Percentiles rank a stretch among this genome's conserved stretches.
These are phyloP conservation scores for Poeciliopsis retropinna DNA, from an alignment of 2,113 vertebrate species.

Conservation along the genomic window DNA sequence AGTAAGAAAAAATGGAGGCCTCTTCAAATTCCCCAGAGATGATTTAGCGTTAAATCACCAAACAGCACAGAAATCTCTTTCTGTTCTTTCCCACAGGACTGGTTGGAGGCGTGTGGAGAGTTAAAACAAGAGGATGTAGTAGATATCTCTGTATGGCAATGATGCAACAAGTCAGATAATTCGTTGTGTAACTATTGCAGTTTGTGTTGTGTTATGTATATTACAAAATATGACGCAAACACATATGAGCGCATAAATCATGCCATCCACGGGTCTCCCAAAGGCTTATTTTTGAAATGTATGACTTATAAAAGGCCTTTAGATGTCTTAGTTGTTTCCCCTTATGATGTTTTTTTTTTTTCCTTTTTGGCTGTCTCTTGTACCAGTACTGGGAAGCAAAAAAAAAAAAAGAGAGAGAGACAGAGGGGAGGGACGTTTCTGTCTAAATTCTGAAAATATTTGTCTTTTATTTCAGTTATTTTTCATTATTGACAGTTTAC, in stretches of 20 bases:
- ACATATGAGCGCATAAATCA: conserved; percentile 43
- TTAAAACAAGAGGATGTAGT: conserved; percentile 48
- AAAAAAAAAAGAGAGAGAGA: background rate
- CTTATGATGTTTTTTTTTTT: conserved; percentile 21
- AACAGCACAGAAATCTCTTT: conserved; percentile 38
- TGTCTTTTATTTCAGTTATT: too few relatives aligned
- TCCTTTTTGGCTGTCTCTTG: background rate
- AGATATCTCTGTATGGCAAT: conserved; percentile 44
- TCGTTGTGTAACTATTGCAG: conserved; percentile 46
- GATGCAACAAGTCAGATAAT: conserved; percentile 40
- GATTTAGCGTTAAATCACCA: conserved; percentile 63
- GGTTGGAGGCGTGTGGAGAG: conserved; percentile 44
- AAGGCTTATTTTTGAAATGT: conserved; percentile 1
- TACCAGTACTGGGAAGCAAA: background rate
- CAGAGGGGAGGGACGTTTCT: too few relatives aligned
- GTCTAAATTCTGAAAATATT: too few relatives aligned
- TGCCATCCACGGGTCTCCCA: conserved; percentile 17
- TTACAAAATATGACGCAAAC: conserved; percentile 27
- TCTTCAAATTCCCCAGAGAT: conserved; percentile 63
- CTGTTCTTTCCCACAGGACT: conserved; percentile 56
- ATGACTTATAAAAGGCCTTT: conserved; percentile 8
- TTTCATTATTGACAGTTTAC: too few relatives aligned
- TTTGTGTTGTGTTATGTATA: conserved; percentile 13
- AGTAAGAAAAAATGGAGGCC: conserved; percentile 26
- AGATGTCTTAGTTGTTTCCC: conserved; percentile 36